These are phyloP conservation scores for Parotocinclus haroldoi DNA, from an alignment of 2,797 vertebrate genomes.

Conservation along the genomic window DNA sequence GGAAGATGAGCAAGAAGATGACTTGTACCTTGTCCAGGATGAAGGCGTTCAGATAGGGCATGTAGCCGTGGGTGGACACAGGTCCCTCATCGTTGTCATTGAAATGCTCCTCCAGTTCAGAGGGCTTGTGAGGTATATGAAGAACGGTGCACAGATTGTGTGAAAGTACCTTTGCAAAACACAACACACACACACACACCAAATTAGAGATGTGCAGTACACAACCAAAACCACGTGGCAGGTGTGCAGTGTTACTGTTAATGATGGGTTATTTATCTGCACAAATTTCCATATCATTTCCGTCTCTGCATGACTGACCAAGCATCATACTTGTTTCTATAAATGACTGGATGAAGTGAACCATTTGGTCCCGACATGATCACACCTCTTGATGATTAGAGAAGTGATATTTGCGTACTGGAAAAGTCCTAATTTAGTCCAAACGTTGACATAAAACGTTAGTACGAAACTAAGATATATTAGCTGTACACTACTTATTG, in stretches of 20 bases:
- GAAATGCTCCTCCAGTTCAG: slow-evolving; percentile 94
- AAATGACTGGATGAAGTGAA: slow-evolving; percentile 26
- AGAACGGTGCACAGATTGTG: slow-evolving; percentile 92
- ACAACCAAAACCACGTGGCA: slow-evolving; percentile 6
- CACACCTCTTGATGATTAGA: no score
- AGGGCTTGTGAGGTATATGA: slow-evolving; percentile 87
- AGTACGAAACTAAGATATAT: no score
- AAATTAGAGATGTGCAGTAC: not conserved
- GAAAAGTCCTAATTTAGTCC: no score
- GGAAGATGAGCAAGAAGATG: not conserved
- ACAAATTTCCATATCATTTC: not conserved
- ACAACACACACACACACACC: slow-evolving; percentile 3
- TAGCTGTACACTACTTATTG: no score
- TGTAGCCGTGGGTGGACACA: slow-evolving; percentile 96
- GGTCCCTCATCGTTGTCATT: slow-evolving; percentile 93
- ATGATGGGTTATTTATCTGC: not conserved
- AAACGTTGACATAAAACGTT: no score
- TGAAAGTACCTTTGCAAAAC: slow-evolving; percentile 83
- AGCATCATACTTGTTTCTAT: slow-evolving; percentile 6
- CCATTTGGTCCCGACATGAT: no score
- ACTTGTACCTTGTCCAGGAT: slow-evolving; percentile 89
- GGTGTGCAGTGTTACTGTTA: slow-evolving; percentile 4
- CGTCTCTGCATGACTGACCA: slow-evolving; percentile 15
- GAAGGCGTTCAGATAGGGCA: slow-evolving; percentile 96
- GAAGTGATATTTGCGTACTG: no score